These are phyloP conservation scores for Laspeyria flexula DNA, from an alignment of 2,888 invertebrate genomes.

Conservation along the genomic window DNA sequence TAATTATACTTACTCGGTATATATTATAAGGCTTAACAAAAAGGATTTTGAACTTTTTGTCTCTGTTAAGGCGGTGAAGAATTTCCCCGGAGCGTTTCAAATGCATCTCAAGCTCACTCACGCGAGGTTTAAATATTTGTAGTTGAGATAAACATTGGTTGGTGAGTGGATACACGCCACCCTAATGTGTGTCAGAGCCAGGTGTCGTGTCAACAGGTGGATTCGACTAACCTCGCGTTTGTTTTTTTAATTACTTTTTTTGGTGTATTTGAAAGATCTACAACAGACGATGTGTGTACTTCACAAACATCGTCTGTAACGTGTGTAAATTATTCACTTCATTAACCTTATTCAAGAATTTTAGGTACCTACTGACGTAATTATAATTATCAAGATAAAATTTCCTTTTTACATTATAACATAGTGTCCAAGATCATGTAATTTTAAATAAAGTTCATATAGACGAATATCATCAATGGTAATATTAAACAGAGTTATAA, in stretches of 20 bases:
- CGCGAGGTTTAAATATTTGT: slow-evolving; percentile 74
- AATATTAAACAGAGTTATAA: too few species aligned
- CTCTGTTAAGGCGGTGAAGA: slow-evolving; percentile 38
- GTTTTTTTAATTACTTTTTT: slow-evolving; percentile 38
- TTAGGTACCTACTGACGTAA: too few species aligned
- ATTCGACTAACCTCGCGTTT: slow-evolving; percentile 42
- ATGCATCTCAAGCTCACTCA: slow-evolving; percentile 56
- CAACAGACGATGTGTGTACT: slow-evolving; percentile 6
- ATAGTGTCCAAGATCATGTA: too few species aligned
- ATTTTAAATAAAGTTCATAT: too few species aligned
- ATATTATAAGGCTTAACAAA: slow-evolving; percentile 49
- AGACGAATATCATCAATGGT: background rate
- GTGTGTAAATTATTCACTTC: too few species aligned
- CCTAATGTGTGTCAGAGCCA: slow-evolving; percentile 56
- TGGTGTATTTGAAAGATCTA: slow-evolving; percentile 18
- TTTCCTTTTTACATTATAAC: too few species aligned
- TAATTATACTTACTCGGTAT: slow-evolving; percentile 57
- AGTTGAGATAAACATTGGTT: slow-evolving; percentile 66
- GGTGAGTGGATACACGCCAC: slow-evolving; percentile 51
- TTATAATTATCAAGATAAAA: too few species aligned
- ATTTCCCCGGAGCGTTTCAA: slow-evolving; percentile 43
- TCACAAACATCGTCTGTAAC: too few species aligned
- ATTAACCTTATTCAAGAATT: too few species aligned
- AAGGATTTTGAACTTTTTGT: slow-evolving; percentile 51
- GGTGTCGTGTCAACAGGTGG: slow-evolving; percentile 79